Base-by-base conservation (phyloP, 2,797 vertebrate species). In the Oreochromis mossambicus region DNA sequence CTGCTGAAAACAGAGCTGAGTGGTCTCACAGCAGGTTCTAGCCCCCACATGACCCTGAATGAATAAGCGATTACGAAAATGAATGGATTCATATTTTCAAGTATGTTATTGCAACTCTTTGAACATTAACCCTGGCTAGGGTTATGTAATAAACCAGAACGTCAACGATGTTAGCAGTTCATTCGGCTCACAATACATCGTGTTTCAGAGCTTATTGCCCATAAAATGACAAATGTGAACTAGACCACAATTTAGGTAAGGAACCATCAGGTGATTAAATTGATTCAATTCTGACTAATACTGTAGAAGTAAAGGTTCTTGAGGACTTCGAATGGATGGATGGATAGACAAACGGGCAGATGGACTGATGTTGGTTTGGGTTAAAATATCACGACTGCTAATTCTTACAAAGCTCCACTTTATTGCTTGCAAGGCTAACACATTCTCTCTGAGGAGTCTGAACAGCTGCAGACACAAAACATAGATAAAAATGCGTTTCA, bases 301-400 rank as follows among this genome's bases (percentile, higher is more conserved):
- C 36, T 66, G n/a, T 14, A 41, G 19, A 21, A 38, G 12, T 66
- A 38, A 66, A 66, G 7, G 19, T 66, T 66, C 11, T 66, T 38
- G 61, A 66, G 34, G 5, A 38, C 7, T 66, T 66, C 26, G 1
- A 58, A 61, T 34, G 15, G 26, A 15, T 26, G 54, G 14, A 58
- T 58, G 41, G 8, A 15, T 38, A 14, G 26, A 56, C 0, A 1
- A 29, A 56, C 1, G 7, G 14, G 26, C 1, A 17, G 34, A 38
- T 13, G 55, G 55, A 32, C 3, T 1, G 34, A 66, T 34, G 56
- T 17, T 66, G 19, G 61, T 38, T 38, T n/a, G 34, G 19, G 61
- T 63, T 38, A 36, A 63, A 63, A 38, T 63, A 66, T 36, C 19
- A 2, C 17, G 1, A 14, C 7, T 68, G 11, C n/a, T 21, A 41